phyloP scores from a whole-genome alignment of 2,888 invertebrate genomes.

The Apoda limacodes region DNA sequence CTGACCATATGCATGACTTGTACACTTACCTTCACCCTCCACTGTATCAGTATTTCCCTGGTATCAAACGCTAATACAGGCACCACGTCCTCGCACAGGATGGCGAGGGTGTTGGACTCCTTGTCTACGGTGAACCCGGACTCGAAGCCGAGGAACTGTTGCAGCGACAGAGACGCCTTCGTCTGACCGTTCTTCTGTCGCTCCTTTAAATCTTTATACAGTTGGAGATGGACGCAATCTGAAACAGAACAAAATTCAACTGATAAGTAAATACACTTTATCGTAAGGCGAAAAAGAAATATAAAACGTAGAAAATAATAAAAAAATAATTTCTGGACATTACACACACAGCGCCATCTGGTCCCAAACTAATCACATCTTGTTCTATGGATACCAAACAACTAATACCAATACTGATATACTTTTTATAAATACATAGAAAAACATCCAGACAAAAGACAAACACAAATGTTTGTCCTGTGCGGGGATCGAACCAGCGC shows the following conservation, averaged over 20 bases:
- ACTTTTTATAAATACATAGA: too few species aligned
- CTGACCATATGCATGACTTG: not conserved
- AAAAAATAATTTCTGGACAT: too few species aligned
- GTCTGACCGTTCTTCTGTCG: constrained; percentile 89
- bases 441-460: too few species aligned
- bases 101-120: constrained; percentile 89
- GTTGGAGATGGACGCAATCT: constrained; percentile 91
- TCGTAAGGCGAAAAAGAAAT: too few species aligned
- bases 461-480: too few species aligned
- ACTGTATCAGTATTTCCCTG: constrained; percentile 87
- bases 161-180: constrained; percentile 87
- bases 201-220: constrained; percentile 90
- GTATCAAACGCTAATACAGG: constrained; percentile 90
- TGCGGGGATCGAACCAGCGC: too few species aligned
- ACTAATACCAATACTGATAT: too few species aligned
- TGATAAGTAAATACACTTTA: too few species aligned
- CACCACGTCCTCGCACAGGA: constrained; percentile 88
- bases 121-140: constrained; percentile 91
- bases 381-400: too few species aligned
- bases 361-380: too few species aligned
- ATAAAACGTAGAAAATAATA: too few species aligned
- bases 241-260: constrained; percentile 34
- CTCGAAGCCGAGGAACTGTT: constrained; percentile 89
- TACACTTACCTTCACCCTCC: constrained; percentile 76
- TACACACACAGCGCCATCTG: too few species aligned